Evolutionary conservation across 92 coral and sea anemone species (phyloP).

Genomic region (Porites rus): DNA sequence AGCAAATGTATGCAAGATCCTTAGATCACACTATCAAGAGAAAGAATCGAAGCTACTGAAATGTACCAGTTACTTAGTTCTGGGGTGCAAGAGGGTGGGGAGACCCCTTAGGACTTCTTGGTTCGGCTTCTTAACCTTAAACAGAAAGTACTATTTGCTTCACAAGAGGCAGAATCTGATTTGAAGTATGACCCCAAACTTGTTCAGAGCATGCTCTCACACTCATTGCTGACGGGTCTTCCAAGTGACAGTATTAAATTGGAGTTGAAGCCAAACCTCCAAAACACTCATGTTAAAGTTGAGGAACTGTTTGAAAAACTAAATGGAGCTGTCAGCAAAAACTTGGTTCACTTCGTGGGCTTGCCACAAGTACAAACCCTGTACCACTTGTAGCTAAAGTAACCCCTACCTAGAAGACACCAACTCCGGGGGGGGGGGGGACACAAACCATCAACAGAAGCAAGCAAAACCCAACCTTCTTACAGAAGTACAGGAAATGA

Average conservation of each 20-base stretch:
- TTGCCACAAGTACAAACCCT: constrained; percentile 1
- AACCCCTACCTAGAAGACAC: neutral
- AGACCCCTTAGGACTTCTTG: constrained; percentile 45
- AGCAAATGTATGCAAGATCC: constrained; percentile 26
- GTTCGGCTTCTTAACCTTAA: constrained; percentile 36
- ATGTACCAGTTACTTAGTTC: constrained; percentile 18
- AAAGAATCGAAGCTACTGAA: constrained; percentile 26
- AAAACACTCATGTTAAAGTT: constrained; percentile 41
- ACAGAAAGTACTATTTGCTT: constrained; percentile 51
- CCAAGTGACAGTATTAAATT: constrained; percentile 33
- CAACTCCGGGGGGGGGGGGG: constrained; percentile 3
- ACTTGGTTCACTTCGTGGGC: too few species aligned
- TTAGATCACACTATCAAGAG: constrained; percentile 25
- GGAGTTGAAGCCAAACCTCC: constrained; percentile 34
- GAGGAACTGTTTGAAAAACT: constrained; percentile 55
- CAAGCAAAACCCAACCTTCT: constrained; percentile 31
- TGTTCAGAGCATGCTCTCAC: constrained; percentile 39
- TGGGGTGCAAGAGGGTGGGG: constrained; percentile 17
- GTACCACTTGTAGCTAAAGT: neutral
- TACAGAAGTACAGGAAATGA: constrained; percentile 33
- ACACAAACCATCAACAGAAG: neutral
- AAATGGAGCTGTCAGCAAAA: constrained; percentile 39
- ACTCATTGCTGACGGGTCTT: constrained; percentile 38
- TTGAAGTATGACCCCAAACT: constrained; percentile 46
- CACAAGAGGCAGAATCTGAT: constrained; percentile 49